Evolutionary conservation across 1,140 invertebrate species (phyloP).

Genomic region (Drosophila busckii): DNA sequence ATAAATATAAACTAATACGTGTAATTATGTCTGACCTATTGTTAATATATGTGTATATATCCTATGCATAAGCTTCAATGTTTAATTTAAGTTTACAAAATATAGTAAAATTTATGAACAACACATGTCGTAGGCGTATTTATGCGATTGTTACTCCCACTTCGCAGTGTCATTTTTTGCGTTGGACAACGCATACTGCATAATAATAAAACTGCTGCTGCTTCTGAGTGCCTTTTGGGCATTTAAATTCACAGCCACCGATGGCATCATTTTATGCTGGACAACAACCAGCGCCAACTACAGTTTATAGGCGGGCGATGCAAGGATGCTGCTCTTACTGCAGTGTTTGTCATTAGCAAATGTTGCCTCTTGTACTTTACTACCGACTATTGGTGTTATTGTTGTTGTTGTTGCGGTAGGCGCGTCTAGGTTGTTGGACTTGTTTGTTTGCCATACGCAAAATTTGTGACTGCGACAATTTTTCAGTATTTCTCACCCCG

Average conservation of each 20-base stretch:
- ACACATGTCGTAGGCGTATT: slow-evolving; percentile 53
- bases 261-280: slow-evolving; percentile 22
- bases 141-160: slow-evolving; percentile 35
- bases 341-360: slow-evolving; percentile 74
- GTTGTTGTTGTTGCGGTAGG: slow-evolving; percentile 24
- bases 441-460: slow-evolving; percentile 40
- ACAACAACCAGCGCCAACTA: slow-evolving; percentile 11
- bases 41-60: too few species aligned
- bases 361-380: slow-evolving; percentile 67
- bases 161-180: slow-evolving; percentile 12
- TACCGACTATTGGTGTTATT: slow-evolving; percentile 24
- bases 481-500: slow-evolving; percentile 13
- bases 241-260: slow-evolving; percentile 29
- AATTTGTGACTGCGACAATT: slow-evolving; percentile 73
- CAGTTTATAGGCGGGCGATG: too few species aligned
- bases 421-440: slow-evolving; percentile 15
- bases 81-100: too few species aligned
- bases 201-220: slow-evolving; percentile 60
- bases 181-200: slow-evolving; percentile 57
- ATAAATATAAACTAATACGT: too few species aligned
- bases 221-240: background rate
- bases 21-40: too few species aligned
- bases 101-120: slow-evolving; percentile 62
- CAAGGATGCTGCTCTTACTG: slow-evolving; percentile 6
- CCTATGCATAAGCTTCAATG: too few species aligned